phyloP scores from a whole-genome alignment of 1,140 invertebrate genomes.

The Steinernema feltiae region DNA sequence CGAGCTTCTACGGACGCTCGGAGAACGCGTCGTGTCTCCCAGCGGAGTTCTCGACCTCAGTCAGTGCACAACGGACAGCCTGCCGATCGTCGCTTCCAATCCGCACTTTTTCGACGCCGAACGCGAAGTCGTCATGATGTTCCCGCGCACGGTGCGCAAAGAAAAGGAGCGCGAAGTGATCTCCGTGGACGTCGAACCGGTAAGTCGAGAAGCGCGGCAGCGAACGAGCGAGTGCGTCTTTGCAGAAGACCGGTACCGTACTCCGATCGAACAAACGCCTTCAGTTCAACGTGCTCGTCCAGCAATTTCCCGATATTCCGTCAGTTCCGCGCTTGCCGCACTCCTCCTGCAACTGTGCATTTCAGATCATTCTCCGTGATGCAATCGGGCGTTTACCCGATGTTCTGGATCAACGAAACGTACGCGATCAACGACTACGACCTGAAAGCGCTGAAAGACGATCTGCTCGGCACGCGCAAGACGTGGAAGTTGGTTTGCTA shows the following conservation, averaged over 20 bases:
- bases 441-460: not conserved
- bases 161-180: constrained; percentile 26
- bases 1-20: not conserved
- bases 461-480: not conserved
- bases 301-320: constrained; percentile 21
- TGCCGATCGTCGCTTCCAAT: constrained; percentile 27
- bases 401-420: constrained; percentile 31
- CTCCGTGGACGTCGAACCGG: constrained; percentile 33
- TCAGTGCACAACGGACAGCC: not conserved
- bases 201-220: not conserved
- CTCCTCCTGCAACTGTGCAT: not conserved
- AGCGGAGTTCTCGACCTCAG: constrained; percentile 9
- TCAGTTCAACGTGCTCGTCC: constrained; percentile 31
- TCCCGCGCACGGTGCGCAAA: constrained; percentile 23
- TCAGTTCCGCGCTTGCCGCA: not conserved
- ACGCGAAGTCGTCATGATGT: not conserved
- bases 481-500: not conserved
- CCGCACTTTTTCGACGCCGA: constrained; percentile 32
- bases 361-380: constrained; percentile 26
- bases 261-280: constrained; percentile 26
- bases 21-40: constrained; percentile 1
- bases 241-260: constrained; percentile 33
- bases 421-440: constrained; percentile 21
- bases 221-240: not conserved
- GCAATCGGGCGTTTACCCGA: constrained; percentile 30